phyloP scores from a whole-genome alignment of 1,140 invertebrate genomes.

The Mesaphorura yosii region DNA sequence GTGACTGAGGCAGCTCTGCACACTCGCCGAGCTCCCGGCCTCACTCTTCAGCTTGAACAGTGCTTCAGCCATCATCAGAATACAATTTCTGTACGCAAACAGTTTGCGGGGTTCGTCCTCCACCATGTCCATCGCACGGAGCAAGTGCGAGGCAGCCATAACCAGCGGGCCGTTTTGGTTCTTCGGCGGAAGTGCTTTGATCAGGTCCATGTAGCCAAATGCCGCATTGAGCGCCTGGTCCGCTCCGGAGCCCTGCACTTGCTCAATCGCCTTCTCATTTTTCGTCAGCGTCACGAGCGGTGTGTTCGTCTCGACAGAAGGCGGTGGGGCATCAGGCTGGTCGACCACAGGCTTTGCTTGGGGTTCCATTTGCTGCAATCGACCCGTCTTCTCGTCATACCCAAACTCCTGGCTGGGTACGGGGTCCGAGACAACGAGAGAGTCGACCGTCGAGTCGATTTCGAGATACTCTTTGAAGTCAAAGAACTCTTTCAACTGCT shows the following conservation, averaged over 20 bases:
- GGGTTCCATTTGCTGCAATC: conserved; percentile 11
- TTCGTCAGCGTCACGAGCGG: conserved; percentile 18
- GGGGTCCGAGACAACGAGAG: conserved; percentile 11
- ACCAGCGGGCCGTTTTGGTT: conserved; percentile 18
- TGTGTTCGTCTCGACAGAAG: conserved; percentile 14
- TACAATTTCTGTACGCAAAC: conserved; percentile 20
- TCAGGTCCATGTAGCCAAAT: conserved; percentile 15
- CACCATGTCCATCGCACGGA: conserved; percentile 13
- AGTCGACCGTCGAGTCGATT: not conserved
- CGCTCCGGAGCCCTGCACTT: not conserved
- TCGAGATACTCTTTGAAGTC: not conserved
- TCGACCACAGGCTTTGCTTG: conserved; percentile 8
- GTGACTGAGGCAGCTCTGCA: conserved; percentile 20
- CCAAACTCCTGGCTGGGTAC: conserved; percentile 17
- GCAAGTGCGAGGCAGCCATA: conserved; percentile 24
- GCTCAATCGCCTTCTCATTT: conserved; percentile 16
- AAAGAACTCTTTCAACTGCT: conserved; percentile 8
- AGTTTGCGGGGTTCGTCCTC: not conserved
- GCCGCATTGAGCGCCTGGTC: conserved; percentile 14
- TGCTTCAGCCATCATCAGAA: conserved; percentile 13
- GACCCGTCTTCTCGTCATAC: conserved; percentile 6
- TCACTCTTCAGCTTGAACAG: conserved; percentile 10
- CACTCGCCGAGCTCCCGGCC: conserved; percentile 4
- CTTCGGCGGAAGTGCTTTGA: conserved; percentile 13
- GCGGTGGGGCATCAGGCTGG: not conserved